Evolutionary conservation across 2,888 invertebrate species (phyloP).

Genomic region (Platycheirus rosarum): DNA sequence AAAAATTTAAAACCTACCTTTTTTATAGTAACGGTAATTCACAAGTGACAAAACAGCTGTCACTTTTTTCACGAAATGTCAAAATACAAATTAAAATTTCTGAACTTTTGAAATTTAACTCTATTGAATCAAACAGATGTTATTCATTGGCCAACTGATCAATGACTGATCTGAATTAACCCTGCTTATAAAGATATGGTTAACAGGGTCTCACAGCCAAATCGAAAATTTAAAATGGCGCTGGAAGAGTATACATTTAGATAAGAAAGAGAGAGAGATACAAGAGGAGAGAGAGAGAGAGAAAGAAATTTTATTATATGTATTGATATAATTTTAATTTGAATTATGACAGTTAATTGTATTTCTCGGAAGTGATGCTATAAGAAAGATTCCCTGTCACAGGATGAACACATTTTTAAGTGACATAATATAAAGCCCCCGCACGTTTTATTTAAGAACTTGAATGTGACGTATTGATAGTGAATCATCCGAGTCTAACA

Average conservation of each 20-base stretch:
- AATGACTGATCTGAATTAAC: slow-evolving; percentile 67
- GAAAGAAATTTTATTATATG: too few relatives aligned
- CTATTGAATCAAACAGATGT: slow-evolving; percentile 47
- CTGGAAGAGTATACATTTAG: slow-evolving; percentile 21
- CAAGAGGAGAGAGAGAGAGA: background rate
- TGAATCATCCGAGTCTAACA: too few relatives aligned
- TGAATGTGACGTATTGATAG: too few relatives aligned
- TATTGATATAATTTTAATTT: background rate
- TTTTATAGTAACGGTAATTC: background rate
- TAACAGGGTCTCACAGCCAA: slow-evolving; percentile 43
- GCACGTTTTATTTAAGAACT: too few relatives aligned
- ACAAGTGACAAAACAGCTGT: background rate
- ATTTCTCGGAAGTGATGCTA: slow-evolving; percentile 28
- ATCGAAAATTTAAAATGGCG: slow-evolving; percentile 61
- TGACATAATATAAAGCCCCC: slow-evolving; percentile 7
- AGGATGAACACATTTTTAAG: slow-evolving; percentile 5
- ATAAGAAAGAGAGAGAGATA: slow-evolving; percentile 29
- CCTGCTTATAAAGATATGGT: slow-evolving; percentile 65
- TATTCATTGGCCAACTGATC: slow-evolving; percentile 66
- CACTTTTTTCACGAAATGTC: background rate
- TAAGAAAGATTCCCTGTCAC: slow-evolving; percentile 17
- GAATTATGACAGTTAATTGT: slow-evolving; percentile 6
- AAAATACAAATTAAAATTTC: background rate
- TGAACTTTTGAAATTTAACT: background rate
- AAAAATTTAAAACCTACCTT: too few relatives aligned